Percentiles rank a stretch among this genome's conserved stretches.
Conservation (phyloP, 2,888 invertebrate genomes). For the Syrphus vitripennis region DNA sequence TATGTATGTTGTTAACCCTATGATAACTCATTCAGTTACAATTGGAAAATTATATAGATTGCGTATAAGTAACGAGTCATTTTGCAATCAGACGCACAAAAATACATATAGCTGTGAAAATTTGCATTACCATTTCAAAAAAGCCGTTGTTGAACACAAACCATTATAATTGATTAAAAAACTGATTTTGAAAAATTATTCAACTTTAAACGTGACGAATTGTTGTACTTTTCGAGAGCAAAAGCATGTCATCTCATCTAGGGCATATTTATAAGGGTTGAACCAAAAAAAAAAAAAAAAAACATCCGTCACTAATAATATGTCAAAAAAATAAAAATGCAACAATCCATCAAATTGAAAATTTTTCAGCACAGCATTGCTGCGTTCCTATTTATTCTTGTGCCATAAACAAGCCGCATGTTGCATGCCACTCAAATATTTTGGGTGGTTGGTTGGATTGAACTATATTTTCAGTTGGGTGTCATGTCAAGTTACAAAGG, state of each 20-base stretch:
- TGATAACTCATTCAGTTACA: neutral
- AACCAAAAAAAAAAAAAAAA: neutral
- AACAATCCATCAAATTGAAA: constrained; percentile 58
- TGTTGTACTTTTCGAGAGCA: constrained; percentile 21
- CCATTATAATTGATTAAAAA: constrained; percentile 43
- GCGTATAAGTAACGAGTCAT: neutral
- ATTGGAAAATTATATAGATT: neutral
- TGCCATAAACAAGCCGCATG: constrained; percentile 33
- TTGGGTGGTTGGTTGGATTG: constrained; percentile 38
- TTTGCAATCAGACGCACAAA: neutral
- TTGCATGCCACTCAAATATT: constrained; percentile 40
- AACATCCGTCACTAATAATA: constrained; percentile 37
- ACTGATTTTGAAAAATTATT: constrained; percentile 44
- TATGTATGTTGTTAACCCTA: neutral
- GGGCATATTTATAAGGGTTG: constrained; percentile 7
- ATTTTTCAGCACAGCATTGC: neutral
- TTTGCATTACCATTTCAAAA: constrained; percentile 24
- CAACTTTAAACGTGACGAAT: constrained; percentile 52
- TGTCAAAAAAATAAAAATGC: neutral
- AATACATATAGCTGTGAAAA: neutral
- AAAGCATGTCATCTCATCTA: constrained; percentile 25
- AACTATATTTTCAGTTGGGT: constrained; percentile 53
- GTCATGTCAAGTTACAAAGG: constrained; percentile 57
- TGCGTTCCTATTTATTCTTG: neutral
- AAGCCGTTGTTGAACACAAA: constrained; percentile 35